These are phyloP conservation scores for rabbit (Oryctolagus cuniculus) DNA, from an alignment of 2,113 vertebrate species.

Conservation along the genomic window mOryCun1.1 NC_091436.1:110271501-110272000, in stretches of 20 bases:
- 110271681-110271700: not conserved
- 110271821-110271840: not conserved
- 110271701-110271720: not conserved
- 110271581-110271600: not conserved
- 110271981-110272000: not conserved
- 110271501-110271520: not conserved
- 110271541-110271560: not conserved
- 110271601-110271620: not conserved
- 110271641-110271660: not conserved
- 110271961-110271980: not conserved
- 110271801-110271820: not conserved
- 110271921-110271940: not conserved
- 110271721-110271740: not conserved
- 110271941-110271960: not conserved
- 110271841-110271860: not conserved
- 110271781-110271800: not conserved
- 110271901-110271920: not conserved
- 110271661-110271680: not conserved
- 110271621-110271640: not conserved
- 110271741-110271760: not conserved
- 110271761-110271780: not conserved
- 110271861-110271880: not conserved
- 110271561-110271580: not conserved
- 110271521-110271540: not conserved
- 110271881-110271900: not conserved